phyloP scores from a whole-genome alignment of 2,888 invertebrate genomes.

The Sinodicranocentrus sp. region DNA sequence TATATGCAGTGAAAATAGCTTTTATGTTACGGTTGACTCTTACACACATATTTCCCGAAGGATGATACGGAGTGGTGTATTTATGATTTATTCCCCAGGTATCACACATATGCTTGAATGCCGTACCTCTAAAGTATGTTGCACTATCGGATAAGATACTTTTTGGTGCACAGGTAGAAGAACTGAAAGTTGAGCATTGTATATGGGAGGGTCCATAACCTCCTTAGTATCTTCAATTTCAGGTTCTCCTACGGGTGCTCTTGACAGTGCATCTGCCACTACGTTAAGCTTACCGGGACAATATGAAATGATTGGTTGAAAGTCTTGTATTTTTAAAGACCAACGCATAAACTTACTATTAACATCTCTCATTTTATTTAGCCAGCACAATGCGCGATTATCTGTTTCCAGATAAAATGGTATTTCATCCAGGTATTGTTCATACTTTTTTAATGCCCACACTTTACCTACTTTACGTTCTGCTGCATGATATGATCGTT shows the following conservation, averaged over 20 bases:
- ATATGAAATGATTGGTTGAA: slow-evolving; percentile 42
- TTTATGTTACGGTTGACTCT: slow-evolving; percentile 65
- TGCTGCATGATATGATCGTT: slow-evolving; percentile 47
- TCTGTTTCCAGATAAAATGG: slow-evolving; percentile 72
- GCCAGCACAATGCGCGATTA: slow-evolving; percentile 68
- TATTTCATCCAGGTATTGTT: slow-evolving; percentile 70
- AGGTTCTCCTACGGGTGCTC: slow-evolving; percentile 36
- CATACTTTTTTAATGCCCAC: slow-evolving; percentile 72
- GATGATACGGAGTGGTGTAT: slow-evolving; percentile 70
- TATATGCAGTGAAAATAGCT: slow-evolving; percentile 52
- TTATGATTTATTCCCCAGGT: slow-evolving; percentile 55
- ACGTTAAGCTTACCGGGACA: slow-evolving; percentile 54
- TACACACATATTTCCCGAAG: slow-evolving; percentile 69
- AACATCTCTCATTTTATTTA: slow-evolving; percentile 36
- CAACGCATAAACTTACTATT: slow-evolving; percentile 65
- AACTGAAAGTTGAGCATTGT: slow-evolving; percentile 62
- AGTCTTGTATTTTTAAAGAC: slow-evolving; percentile 66
- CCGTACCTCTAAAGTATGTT: slow-evolving; percentile 51
- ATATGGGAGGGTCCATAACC: slow-evolving; percentile 28
- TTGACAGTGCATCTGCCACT: slow-evolving; percentile 68
- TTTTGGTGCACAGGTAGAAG: slow-evolving; percentile 60
- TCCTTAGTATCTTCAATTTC: slow-evolving; percentile 48
- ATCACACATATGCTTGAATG: slow-evolving; percentile 43
- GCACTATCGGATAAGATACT: slow-evolving; percentile 67
- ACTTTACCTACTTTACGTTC: slow-evolving; percentile 72